Evolutionary conservation across 2,888 invertebrate genomes (phyloP), one percentile per base, ranked within the genome.

Genomic region (Abrostola triplasia): DNA sequence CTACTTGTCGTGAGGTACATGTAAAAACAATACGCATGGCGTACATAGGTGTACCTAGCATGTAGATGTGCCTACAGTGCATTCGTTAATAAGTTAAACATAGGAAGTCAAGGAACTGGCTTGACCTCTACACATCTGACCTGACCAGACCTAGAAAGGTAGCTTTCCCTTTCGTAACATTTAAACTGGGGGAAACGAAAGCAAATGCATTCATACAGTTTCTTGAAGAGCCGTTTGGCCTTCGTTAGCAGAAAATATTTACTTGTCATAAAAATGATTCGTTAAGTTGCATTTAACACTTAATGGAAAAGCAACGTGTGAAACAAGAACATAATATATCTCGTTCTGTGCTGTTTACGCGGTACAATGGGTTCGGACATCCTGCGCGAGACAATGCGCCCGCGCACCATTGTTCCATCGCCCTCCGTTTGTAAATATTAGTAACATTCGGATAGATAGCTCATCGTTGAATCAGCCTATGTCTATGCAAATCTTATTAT

Each of bases 261-360:
- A 57, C 55, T 48, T 42, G 47, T 62, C 68, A 62, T 59, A 60
- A 59, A 47, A 61, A 56, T 56, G 35, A 44, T 60, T 64, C 61
- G 60, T 61, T 65, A 67, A 70, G 73, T 74, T 68, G 66, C 73
- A 79, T 78, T 82, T 80, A 76, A 80, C 76, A 70, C 66, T 70
- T 73, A 70, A 64, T 81, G 76, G 70, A 81, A 84, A 78, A 81
- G 78, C 74, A 64, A 75, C 62, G 81, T 80, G 82, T 84, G 82
- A 87, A 89, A 89, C 85, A 83, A 85, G 86, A 87, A 87, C 83
- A 83, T 76, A 71, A 82, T 84, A 83, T 84, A 90, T 90, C 87
- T 92, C 92, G 94, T 94, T 94, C 93, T 93, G 93, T 92, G 87
- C 94, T 94, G 94, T 92, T 94, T 93, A 87, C 84, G 80, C 80